These are phyloP conservation scores for Thera obeliscata DNA, from an alignment of 2,888 invertebrate species.

Conservation along the genomic window DNA sequence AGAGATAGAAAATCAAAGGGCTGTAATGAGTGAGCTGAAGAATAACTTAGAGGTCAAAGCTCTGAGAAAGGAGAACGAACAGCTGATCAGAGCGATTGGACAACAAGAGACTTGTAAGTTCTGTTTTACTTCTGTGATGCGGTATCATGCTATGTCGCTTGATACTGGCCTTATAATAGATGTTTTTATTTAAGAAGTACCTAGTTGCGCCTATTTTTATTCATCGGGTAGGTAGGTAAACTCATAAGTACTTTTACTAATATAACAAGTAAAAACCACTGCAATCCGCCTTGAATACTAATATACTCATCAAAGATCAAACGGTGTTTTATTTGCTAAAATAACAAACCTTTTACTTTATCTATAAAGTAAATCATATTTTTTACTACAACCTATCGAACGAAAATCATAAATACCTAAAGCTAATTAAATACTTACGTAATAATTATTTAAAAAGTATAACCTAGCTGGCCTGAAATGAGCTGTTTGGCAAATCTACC, in stretches of 20 bases:
- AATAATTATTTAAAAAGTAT: too few species aligned
- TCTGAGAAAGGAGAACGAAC: conserved; percentile 63
- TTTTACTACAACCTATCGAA: too few species aligned
- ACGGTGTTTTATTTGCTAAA: conserved; percentile 10
- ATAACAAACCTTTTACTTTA: too few species aligned
- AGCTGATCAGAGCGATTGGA: conserved; percentile 58
- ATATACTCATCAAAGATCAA: not conserved
- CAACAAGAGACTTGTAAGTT: conserved; percentile 68
- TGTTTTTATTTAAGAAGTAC: conserved; percentile 19
- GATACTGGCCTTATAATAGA: conserved; percentile 29
- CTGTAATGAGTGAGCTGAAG: conserved; percentile 41
- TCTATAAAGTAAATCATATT: too few species aligned
- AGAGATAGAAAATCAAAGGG: conserved; percentile 34
- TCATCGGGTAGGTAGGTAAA: not conserved
- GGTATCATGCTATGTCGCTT: conserved; percentile 22
- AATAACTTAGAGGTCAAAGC: conserved; percentile 48
- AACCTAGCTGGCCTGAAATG: too few species aligned
- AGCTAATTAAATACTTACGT: too few species aligned
- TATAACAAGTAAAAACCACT: not conserved
- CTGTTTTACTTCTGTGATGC: conserved; percentile 28
- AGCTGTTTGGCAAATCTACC: too few species aligned
- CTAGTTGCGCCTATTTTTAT: conserved; percentile 1
- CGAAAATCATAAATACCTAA: too few species aligned
- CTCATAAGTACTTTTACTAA: too few species aligned
- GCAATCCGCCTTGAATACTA: not conserved